phyloP scores from a whole-genome alignment of 1,140 invertebrate genomes.

The Grapholita molesta region DNA sequence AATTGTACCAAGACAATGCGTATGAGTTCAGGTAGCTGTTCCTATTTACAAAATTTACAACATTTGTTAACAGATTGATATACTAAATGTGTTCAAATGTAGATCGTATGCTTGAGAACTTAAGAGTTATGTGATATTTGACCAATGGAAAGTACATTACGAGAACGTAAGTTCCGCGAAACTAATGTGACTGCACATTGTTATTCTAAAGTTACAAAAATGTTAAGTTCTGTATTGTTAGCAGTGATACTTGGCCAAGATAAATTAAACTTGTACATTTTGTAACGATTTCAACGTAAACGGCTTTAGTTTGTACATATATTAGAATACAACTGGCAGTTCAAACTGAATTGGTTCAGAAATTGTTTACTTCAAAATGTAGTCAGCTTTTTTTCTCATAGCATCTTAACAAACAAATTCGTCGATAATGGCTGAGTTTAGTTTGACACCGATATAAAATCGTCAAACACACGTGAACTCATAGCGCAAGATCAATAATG shows the following conservation, averaged over 20 bases:
- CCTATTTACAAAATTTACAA: slow-evolving; percentile 35
- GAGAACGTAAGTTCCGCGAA: neutral
- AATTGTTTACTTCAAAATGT: neutral
- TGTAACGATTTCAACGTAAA: neutral
- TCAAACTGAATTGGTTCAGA: neutral
- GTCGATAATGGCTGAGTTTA: neutral
- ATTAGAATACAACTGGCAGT: neutral
- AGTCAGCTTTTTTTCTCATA: neutral
- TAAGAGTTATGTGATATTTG: neutral
- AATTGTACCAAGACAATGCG: slow-evolving; percentile 56
- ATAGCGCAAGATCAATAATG: slow-evolving; percentile 60
- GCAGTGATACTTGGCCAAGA: slow-evolving; percentile 2
- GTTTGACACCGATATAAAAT: neutral
- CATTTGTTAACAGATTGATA: slow-evolving; percentile 23
- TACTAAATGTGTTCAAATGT: slow-evolving; percentile 17
- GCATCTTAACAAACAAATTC: neutral
- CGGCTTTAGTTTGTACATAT: neutral
- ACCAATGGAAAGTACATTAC: neutral
- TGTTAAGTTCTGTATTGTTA: slow-evolving; percentile 7
- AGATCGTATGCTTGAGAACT: neutral
- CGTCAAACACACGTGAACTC: slow-evolving; percentile 24
- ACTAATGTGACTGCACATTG: slow-evolving; percentile 12
- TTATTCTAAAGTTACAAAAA: neutral
- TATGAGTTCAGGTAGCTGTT: slow-evolving; percentile 58
- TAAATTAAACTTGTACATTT: neutral